Conservation (phyloP, 2,113 vertebrate genomes). For the Crocuta crocuta region DNA sequence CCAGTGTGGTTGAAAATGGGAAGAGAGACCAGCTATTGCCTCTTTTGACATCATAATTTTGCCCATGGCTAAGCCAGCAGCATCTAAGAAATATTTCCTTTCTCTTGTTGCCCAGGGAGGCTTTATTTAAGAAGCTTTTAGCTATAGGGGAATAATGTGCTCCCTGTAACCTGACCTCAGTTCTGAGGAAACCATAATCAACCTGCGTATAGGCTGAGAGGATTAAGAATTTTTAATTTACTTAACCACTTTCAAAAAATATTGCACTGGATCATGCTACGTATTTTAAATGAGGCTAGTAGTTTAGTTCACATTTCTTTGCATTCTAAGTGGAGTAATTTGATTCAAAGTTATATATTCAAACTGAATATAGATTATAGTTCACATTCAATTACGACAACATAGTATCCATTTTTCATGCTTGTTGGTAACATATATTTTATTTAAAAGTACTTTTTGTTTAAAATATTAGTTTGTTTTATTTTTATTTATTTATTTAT, state of each 20-base stretch:
- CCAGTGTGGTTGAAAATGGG: neutral
- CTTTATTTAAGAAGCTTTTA: neutral
- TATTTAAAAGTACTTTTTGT: slow-evolving; percentile 60
- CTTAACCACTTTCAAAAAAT: neutral
- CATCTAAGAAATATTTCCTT: neutral
- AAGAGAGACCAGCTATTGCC: neutral
- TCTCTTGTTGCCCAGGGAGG: neutral
- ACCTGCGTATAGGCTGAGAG: neutral
- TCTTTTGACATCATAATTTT: neutral
- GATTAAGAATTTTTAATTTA: neutral
- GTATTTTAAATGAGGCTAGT: neutral
- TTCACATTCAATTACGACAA: neutral
- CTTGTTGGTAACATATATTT: slow-evolving; percentile 20
- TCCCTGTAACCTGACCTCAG: neutral
- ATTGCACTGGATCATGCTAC: neutral
- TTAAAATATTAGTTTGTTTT: slow-evolving; percentile 33
- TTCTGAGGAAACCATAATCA: neutral
- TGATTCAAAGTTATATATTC: neutral
- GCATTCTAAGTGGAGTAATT: neutral
- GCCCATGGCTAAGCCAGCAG: neutral
- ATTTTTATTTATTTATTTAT: neutral
- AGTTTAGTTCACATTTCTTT: slow-evolving; percentile 46
- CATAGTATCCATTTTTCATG: neutral
- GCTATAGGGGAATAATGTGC: neutral
- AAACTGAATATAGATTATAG: neutral